Percentiles rank a stretch among this genome's conserved stretches.
Conservation (phyloP, 2,888 invertebrate genomes). For the Eupithecia insigniata region DNA sequence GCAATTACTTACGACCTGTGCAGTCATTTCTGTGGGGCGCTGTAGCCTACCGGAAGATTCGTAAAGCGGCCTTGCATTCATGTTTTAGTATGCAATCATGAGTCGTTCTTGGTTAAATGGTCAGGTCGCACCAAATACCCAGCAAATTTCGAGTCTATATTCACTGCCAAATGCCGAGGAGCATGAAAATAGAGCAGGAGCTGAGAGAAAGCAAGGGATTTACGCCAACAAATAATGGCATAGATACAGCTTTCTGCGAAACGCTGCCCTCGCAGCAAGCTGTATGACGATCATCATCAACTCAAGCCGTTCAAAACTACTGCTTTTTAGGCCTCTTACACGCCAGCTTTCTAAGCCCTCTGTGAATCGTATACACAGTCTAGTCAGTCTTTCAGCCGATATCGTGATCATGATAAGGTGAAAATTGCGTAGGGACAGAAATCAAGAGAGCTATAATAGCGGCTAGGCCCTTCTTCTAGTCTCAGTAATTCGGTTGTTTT, state of each 20-base stretch:
- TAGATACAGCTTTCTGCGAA: neutral
- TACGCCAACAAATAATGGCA: neutral
- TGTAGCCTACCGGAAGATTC: no score
- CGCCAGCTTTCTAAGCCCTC: neutral
- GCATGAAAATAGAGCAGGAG: constrained; percentile 61
- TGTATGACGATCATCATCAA: no score
- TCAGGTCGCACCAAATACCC: constrained; percentile 49
- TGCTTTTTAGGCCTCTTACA: neutral
- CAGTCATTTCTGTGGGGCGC: neutral
- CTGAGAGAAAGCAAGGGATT: neutral
- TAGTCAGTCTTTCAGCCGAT: neutral
- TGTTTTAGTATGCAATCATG: no score
- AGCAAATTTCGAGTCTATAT: constrained; percentile 53
- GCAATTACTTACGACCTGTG: neutral
- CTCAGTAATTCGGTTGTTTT: no score
- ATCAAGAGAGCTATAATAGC: no score
- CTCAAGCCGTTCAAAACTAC: neutral
- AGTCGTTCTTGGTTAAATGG: no score
- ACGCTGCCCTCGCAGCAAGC: no score
- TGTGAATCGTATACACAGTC: neutral
- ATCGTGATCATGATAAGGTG: neutral
- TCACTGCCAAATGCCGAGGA: constrained; percentile 57
- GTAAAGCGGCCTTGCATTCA: no score
- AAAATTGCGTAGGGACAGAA: neutral
- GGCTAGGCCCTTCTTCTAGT: no score